These are phyloP conservation scores for Liodrosophila aerea DNA, from an alignment of 2,888 invertebrate species.

Conservation along the genomic window DNA sequence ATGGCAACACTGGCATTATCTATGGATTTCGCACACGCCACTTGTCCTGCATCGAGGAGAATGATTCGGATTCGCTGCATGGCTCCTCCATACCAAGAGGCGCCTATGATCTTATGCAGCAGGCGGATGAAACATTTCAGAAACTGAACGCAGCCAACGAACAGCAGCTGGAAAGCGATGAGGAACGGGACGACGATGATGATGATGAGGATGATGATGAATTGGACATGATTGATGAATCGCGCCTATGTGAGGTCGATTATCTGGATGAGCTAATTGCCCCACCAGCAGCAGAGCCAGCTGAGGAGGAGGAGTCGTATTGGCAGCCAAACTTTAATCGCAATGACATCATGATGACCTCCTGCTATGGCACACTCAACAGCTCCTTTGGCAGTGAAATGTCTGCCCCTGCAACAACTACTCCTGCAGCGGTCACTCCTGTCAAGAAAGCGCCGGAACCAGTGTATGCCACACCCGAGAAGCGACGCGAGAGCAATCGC, in stretches of 20 bases:
- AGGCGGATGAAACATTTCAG: conserved; percentile 80
- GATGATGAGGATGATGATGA: conserved; percentile 11
- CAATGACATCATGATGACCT: conserved; percentile 82
- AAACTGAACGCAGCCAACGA: conserved; percentile 59
- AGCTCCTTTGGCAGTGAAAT: conserved; percentile 73
- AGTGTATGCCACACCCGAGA: conserved; percentile 80
- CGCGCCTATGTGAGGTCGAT: conserved; percentile 76
- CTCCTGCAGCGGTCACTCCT: conserved; percentile 36
- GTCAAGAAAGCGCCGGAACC: conserved; percentile 55
- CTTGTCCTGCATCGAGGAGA: conserved; percentile 82
- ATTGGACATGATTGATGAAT: conserved; percentile 80
- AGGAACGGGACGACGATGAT: conserved; percentile 22
- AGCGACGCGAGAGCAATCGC: conserved; percentile 76
- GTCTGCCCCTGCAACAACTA: conserved; percentile 27
- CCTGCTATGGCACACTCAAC: conserved; percentile 81
- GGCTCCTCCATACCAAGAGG: conserved; percentile 79
- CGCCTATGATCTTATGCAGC: conserved; percentile 79
- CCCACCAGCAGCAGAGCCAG: conserved; percentile 36
- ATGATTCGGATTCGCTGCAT: conserved; percentile 81
- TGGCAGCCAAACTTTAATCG: conserved; percentile 69
- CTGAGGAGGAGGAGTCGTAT: conserved; percentile 65
- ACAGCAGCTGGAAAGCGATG: conserved; percentile 15
- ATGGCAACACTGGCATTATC: conserved; percentile 71
- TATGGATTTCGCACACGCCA: conserved; percentile 82
- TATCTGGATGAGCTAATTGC: conserved; percentile 79